Conservation (phyloP, 92 coral and sea anemone species). For the Pocillopora meandrina region DNA sequence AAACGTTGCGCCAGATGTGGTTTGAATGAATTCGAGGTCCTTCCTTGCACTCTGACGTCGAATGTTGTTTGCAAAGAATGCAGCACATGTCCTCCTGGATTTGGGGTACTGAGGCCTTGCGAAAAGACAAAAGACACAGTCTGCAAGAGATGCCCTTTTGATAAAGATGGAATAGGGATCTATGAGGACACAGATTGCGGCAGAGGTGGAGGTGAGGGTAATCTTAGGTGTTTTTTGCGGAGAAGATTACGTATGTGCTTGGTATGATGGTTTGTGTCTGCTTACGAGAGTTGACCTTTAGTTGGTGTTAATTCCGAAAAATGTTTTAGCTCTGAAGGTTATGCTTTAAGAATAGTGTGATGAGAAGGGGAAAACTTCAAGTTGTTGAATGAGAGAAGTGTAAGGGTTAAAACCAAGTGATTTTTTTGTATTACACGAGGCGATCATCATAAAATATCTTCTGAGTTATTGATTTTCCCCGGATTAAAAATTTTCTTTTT, state of each 20-base stretch:
- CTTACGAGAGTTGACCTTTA: too few species aligned
- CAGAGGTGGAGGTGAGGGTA: not conserved
- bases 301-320: too few species aligned
- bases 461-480: too few species aligned
- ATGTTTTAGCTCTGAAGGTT: too few species aligned
- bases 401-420: too few species aligned
- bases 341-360: too few species aligned
- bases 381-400: too few species aligned
- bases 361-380: too few species aligned
- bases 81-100: constrained; percentile 14
- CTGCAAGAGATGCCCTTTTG: constrained; percentile 15
- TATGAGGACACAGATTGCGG: not conserved
- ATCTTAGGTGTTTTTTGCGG: not conserved
- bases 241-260: too few species aligned
- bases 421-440: too few species aligned
- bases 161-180: not conserved
- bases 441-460: too few species aligned
- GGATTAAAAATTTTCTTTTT: not conserved
- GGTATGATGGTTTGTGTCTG: too few species aligned
- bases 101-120: constrained; percentile 17
- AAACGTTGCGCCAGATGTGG: constrained; percentile 28
- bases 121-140: constrained; percentile 22
- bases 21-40: constrained; percentile 16
- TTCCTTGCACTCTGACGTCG: constrained; percentile 2
- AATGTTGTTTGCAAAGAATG: constrained; percentile 31